Percentiles rank a stretch among this genome's conserved stretches.
phyloP scores from a whole-genome alignment of 1,140 invertebrate species.

The Pseudoatta argentina region DNA sequence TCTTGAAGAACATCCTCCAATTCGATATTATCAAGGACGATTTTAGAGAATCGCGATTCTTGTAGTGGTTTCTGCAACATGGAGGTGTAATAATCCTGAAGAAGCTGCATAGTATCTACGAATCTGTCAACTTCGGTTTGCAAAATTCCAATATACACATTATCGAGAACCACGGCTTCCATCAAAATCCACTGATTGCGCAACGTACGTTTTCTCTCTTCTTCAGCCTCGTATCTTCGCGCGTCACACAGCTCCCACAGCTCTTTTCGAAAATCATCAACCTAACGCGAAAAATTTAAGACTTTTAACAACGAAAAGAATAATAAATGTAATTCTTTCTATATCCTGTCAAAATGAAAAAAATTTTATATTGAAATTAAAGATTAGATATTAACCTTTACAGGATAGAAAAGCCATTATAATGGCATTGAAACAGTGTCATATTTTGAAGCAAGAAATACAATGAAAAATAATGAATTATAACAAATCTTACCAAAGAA shows the following conservation, averaged over 20 bases:
- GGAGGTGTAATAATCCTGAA: conserved; percentile 87
- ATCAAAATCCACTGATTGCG: conserved; percentile 86
- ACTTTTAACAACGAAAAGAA: neutral
- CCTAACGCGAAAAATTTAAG: neutral
- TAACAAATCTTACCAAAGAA: no score
- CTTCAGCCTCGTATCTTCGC: conserved; percentile 85
- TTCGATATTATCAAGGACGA: conserved; percentile 17
- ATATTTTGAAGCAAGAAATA: no score
- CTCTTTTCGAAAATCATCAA: conserved; percentile 82
- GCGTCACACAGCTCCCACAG: conserved; percentile 86
- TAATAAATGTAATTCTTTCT: neutral
- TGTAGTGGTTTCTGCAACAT: conserved; percentile 79
- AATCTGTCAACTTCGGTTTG: conserved; percentile 88
- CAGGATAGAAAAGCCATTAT: no score
- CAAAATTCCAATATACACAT: conserved; percentile 86
- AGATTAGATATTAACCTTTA: neutral
- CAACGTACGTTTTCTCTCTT: conserved; percentile 85
- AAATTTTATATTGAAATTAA: neutral
- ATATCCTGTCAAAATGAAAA: neutral
- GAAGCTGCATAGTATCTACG: conserved; percentile 85
- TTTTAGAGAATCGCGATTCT: conserved; percentile 24
- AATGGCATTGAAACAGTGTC: no score
- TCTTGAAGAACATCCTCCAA: neutral
- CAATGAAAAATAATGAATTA: no score
- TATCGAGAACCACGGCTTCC: conserved; percentile 86